phyloP scores from a whole-genome alignment of 2,888 invertebrate genomes.

The Onchidella celtica region DNA sequence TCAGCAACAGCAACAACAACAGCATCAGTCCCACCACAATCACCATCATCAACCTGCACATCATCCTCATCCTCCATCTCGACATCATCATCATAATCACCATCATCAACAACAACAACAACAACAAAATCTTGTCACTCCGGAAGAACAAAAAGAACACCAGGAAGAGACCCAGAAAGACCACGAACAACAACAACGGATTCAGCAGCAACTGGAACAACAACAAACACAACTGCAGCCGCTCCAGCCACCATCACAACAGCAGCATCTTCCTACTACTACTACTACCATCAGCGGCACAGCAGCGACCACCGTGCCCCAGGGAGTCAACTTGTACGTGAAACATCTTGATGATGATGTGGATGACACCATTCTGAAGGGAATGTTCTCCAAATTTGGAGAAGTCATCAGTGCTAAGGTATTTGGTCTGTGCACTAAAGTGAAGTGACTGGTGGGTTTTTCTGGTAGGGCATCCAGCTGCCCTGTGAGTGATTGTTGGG shows the following conservation, averaged over 20 bases:
- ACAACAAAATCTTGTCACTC: neutral
- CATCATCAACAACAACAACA: neutral
- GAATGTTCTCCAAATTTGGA: constrained; percentile 46
- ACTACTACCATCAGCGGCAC: neutral
- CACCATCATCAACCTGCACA: neutral
- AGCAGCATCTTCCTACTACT: neutral
- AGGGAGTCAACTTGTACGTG: constrained; percentile 44
- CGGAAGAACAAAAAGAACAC: neutral
- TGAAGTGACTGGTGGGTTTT: too few species aligned
- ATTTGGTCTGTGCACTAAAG: too few species aligned
- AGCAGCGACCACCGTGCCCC: neutral
- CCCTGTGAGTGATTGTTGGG: too few species aligned
- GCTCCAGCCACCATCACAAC: neutral
- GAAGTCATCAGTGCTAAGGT: constrained; percentile 50
- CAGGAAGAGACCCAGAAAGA: neutral
- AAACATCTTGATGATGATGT: constrained; percentile 47
- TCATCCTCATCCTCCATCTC: neutral
- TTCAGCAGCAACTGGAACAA: neutral
- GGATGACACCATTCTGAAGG: constrained; percentile 38
- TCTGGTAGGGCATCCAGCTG: too few species aligned
- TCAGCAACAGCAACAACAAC: neutral
- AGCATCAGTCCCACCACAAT: neutral
- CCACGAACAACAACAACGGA: neutral
- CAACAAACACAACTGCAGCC: neutral
- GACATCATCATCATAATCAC: neutral